Conservation (phyloP, 2,113 vertebrate species). For the Tragelaphus imberbis region DNA sequence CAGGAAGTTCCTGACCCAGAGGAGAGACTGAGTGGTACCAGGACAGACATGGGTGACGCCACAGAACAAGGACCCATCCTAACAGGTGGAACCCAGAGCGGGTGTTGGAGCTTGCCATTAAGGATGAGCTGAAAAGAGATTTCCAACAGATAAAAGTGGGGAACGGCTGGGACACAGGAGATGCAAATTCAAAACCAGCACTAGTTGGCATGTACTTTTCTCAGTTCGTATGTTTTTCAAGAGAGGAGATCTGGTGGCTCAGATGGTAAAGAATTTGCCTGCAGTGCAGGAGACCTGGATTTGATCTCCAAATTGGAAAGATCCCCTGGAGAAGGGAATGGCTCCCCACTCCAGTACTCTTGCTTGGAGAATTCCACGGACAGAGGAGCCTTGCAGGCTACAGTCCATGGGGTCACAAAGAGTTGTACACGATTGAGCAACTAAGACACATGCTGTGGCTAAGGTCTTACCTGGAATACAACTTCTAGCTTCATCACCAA, state of each 20-base stretch:
- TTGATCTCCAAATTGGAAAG: neutral
- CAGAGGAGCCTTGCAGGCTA: neutral
- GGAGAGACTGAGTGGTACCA: neutral
- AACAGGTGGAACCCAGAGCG: neutral
- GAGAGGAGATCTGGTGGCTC: neutral
- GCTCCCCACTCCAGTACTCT: neutral
- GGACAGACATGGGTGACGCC: rapidly evolving
- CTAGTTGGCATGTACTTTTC: neutral
- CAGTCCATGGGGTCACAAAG: neutral
- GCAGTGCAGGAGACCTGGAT: neutral
- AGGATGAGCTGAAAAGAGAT: neutral
- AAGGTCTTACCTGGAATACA: neutral
- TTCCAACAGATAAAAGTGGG: neutral
- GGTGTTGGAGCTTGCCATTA: neutral
- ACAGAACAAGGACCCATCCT: neutral
- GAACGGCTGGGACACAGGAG: neutral
- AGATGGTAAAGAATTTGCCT: neutral
- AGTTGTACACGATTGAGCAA: neutral
- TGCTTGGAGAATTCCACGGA: neutral
- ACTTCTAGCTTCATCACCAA: neutral
- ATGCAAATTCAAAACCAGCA: neutral
- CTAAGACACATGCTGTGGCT: neutral
- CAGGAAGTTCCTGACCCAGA: neutral
- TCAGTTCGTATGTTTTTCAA: neutral
- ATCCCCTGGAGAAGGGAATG: neutral